Evolutionary conservation across 2,888 invertebrate genomes (phyloP).

Genomic region (Prosapia bicincta): DNA sequence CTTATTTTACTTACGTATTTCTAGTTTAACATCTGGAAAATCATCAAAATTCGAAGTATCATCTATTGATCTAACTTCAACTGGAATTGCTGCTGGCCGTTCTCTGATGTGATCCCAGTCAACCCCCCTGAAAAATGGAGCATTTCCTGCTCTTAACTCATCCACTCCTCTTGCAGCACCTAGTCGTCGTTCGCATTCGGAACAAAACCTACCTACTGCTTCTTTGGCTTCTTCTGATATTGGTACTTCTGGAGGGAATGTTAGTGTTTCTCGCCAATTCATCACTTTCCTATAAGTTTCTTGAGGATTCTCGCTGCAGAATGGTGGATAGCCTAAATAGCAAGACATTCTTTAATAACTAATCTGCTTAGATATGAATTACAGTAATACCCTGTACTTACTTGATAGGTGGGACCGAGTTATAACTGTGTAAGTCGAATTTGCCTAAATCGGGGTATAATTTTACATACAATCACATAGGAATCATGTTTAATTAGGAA

Average conservation of each 20-base stretch:
- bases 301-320: conserved; percentile 98
- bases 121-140: conserved; percentile 93
- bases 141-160: conserved; percentile 74
- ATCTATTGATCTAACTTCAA: conserved; percentile 97
- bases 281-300: conserved; percentile 97
- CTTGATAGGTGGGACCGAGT: too few relatives aligned
- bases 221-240: conserved; percentile 97
- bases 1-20: conserved; percentile 98
- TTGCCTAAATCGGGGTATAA: too few relatives aligned
- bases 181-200: conserved; percentile 88
- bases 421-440: too few relatives aligned
- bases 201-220: conserved; percentile 94
- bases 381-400: too few relatives aligned
- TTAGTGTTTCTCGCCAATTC: conserved; percentile 98
- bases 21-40: conserved; percentile 97
- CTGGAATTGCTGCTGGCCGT: conserved; percentile 95
- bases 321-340: conserved; percentile 87
- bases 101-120: conserved; percentile 99
- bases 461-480: too few relatives aligned
- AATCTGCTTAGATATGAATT: too few relatives aligned
- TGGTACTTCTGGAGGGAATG: conserved; percentile 98
- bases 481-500: too few relatives aligned
- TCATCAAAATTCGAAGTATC: conserved; percentile 99
- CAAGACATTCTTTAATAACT: conserved; percentile 4
- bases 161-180: conserved; percentile 70